Conservation (phyloP, 2,888 invertebrate genomes). For the Dioctria linearis region DNA sequence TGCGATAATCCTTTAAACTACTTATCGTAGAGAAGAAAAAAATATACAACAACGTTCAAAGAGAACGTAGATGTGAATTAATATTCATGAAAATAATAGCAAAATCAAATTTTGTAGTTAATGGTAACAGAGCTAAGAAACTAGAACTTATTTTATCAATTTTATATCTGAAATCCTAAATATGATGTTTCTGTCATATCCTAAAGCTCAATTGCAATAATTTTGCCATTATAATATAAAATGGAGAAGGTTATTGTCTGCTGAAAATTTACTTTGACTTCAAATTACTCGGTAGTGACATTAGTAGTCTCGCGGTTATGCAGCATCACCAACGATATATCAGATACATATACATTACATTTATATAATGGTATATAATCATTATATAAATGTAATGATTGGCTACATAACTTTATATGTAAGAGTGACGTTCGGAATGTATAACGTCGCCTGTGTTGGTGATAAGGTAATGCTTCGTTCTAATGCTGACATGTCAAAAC, state of each 20-base stretch:
- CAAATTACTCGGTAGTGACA: background rate
- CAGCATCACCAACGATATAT: too few relatives aligned
- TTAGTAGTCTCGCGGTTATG: background rate
- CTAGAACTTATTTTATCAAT: too few relatives aligned
- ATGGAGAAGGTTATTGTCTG: too few relatives aligned
- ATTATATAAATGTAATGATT: background rate
- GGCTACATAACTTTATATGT: background rate
- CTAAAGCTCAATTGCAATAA: too few relatives aligned
- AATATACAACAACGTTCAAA: background rate
- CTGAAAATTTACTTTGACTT: too few relatives aligned
- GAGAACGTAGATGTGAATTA: background rate
- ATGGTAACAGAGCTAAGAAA: too few relatives aligned
- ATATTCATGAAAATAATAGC: background rate
- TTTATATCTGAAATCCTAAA: too few relatives aligned
- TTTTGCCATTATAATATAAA: too few relatives aligned
- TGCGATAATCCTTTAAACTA: background rate
- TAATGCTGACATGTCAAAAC: background rate
- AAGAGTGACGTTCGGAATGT: background rate
- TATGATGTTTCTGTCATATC: too few relatives aligned
- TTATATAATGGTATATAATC: too few relatives aligned
- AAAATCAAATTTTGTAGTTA: background rate
- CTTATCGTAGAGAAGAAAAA: constrained; percentile 24
- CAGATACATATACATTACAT: too few relatives aligned
- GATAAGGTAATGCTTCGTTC: background rate
- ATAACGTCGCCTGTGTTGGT: background rate